Evolutionary conservation across 2,888 invertebrate species (phyloP), one percentile per base, ranked within the genome.

Genomic region (Polyploca ridens): DNA sequence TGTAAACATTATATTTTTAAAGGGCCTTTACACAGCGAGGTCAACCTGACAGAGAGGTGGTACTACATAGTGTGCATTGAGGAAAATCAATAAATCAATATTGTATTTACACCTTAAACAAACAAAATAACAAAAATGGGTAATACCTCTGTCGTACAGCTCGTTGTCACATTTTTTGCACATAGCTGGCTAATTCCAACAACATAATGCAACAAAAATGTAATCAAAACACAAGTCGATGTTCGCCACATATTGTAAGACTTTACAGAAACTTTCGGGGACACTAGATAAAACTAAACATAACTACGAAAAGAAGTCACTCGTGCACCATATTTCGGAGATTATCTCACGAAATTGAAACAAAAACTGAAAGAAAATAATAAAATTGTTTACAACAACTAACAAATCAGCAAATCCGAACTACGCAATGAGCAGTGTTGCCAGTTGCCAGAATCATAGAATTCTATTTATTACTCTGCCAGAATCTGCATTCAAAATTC

Each of bases 71-170:
- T n/a, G 49, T 49, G n/a, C 58, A 58, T 33, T 33, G 33, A 27
- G 61, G 41, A 61, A 61, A 61, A 61, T 61, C 61, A 61, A 61
- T 61, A n/a, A 27, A 10, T 19, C 4, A 0, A 13, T 35, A 41
- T 16, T 8, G 7, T 16, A 10, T 19, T 11, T 13, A 19, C 3
- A 44, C 7, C 41, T 6, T 16, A 14, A 13, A 41, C 11, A 33
- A 19, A 10, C 27, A 0, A 16, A 16, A 49, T 49, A 16, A 19
- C 8, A 0, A 54, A 54, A 54, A 19, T 7, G 16, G 19, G 19
- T 7, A 54, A 10, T 82, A 93, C 93, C 90, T 91, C 90, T 19
- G 86, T 89, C 62, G 87, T 86, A 73, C 93, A 93, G 76, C 89
- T 91, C 19, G 88, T 82, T 19, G 82, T 78, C 69, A 79, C 78